A percentile compares a stretch with the other conserved stretches of the same genome.
These are phyloP conservation scores for Enteromius fasciolatus DNA, from an alignment of 2,797 vertebrate genomes.

Conservation along the genomic window DNA sequence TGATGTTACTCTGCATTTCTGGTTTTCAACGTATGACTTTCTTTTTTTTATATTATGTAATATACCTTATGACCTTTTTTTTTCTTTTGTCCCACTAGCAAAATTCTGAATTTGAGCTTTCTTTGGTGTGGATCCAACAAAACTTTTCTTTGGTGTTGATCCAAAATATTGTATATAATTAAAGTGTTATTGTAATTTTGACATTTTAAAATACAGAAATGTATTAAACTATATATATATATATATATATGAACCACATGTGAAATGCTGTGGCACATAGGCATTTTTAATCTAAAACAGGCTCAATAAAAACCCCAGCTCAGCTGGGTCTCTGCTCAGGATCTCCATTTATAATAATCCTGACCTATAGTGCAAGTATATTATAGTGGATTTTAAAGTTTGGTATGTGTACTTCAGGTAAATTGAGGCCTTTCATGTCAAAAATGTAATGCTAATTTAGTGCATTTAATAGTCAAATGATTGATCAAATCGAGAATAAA, in stretches of 20 bases:
- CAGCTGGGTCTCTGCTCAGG: conserved; percentile 45
- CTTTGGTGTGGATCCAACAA: neutral
- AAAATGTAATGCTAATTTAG: neutral
- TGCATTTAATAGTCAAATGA: no score
- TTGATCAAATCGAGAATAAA: no score
- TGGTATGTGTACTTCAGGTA: neutral
- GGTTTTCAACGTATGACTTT: neutral
- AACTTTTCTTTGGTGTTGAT: neutral
- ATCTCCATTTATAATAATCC: conserved; percentile 51
- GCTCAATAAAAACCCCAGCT: conserved; percentile 34
- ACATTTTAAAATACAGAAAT: conserved; percentile 18
- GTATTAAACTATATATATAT: neutral
- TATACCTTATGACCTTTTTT: neutral
- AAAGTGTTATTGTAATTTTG: neutral
- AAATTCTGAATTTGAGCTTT: neutral
- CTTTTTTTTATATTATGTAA: neutral
- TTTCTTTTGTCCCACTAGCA: neutral
- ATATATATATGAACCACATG: conserved; percentile 3
- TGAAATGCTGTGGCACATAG: conserved; percentile 11
- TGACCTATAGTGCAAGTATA: conserved; percentile 24
- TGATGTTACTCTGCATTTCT: neutral
- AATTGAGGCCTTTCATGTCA: neutral
- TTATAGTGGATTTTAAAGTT: conserved; percentile 26
- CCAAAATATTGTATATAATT: neutral
- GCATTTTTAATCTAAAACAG: conserved; percentile 50